Evolutionary conservation across 2,113 vertebrate species (phyloP).

Genomic region (Arvicanthis niloticus): DNA sequence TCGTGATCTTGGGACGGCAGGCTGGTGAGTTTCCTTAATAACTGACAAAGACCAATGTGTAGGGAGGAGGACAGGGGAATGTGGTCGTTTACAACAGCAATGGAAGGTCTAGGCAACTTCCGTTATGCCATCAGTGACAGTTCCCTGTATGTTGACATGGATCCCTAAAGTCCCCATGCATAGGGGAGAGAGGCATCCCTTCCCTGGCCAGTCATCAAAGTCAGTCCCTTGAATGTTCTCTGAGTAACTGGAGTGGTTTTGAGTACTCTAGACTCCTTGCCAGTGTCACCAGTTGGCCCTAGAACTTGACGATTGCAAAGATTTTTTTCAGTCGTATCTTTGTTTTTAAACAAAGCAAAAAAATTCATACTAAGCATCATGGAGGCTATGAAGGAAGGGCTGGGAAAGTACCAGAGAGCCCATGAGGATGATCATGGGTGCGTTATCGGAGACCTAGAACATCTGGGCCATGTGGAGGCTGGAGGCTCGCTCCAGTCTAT

Average conservation of each 20-base stretch:
- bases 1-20: slow-evolving; percentile 38
- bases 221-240: background rate
- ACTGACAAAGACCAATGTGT: slow-evolving; percentile 18
- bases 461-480: background rate
- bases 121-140: too few species aligned
- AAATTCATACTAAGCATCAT: background rate
- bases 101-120: background rate
- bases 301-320: background rate
- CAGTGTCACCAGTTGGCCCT: background rate
- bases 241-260: background rate
- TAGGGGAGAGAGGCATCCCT: background rate
- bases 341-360: background rate
- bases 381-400: background rate
- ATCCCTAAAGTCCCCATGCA: background rate
- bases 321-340: background rate
- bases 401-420: background rate
- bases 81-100: background rate
- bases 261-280: background rate
- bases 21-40: slow-evolving; percentile 53
- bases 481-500: background rate
- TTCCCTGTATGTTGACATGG: background rate
- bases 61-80: background rate
- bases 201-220: background rate
- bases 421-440: fast-evolving
- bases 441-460: background rate